A percentile compares a stretch with the other conserved stretches of the same genome.
These are phyloP conservation scores for Nasua narica DNA, from an alignment of 2,797 vertebrate genomes.

Conservation along the genomic window DNA sequence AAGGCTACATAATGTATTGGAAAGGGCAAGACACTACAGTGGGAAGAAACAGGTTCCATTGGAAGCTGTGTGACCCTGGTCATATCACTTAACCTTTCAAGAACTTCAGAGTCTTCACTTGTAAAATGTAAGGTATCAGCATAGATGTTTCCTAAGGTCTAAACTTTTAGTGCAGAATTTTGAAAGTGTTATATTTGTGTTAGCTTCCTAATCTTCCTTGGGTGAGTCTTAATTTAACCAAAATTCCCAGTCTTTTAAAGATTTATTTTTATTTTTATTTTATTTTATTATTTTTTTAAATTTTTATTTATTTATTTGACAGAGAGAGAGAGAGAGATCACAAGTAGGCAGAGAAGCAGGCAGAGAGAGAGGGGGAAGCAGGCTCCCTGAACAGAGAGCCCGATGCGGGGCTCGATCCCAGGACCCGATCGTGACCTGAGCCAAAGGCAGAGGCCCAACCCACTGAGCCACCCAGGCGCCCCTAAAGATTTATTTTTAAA, in stretches of 20 bases:
- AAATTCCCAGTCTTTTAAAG: not conserved
- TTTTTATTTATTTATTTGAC: too few species aligned
- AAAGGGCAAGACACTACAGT: not conserved
- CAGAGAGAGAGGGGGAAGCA: too few species aligned
- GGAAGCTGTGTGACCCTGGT: not conserved
- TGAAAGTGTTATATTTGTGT: not conserved
- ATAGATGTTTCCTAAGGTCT: not conserved
- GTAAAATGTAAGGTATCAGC: not conserved
- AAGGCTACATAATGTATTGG: not conserved
- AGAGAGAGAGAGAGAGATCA: too few species aligned
- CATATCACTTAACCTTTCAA: not conserved
- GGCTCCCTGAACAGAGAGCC: too few species aligned
- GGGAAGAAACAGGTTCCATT: not conserved
- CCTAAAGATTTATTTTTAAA: constrained; percentile 11
- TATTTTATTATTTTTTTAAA: too few species aligned
- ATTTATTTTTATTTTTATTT: constrained; percentile 29
- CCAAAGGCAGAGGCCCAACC: too few species aligned
- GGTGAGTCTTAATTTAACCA: not conserved
- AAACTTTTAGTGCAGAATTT: constrained; percentile 1
- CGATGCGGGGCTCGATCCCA: too few species aligned
- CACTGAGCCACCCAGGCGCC: too few species aligned
- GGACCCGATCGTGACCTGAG: too few species aligned
- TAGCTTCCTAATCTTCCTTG: not conserved
- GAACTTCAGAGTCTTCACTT: not conserved
- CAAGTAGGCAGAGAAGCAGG: too few species aligned